These are phyloP conservation scores for Cairina moschata DNA, from an alignment of 2,113 vertebrate genomes.

Conservation along the genomic window DNA sequence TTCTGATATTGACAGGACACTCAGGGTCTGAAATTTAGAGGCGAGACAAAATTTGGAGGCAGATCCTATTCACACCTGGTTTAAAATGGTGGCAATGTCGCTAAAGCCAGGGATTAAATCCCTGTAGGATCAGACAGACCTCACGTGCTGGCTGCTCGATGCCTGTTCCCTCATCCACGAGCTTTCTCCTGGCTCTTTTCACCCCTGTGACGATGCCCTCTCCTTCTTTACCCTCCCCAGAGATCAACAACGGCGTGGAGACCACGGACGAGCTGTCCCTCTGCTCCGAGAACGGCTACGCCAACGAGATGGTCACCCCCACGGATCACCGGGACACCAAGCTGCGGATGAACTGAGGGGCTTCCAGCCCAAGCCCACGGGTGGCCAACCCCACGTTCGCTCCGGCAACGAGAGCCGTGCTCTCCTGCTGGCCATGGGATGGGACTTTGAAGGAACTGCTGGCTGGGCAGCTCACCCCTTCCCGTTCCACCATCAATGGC, in stretches of 20 bases:
- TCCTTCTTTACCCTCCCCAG: slow-evolving; percentile 69
- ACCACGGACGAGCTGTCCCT: slow-evolving; percentile 86
- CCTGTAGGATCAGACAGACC: background rate
- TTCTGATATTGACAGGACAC: background rate
- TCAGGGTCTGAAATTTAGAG: background rate
- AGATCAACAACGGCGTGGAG: slow-evolving; percentile 87
- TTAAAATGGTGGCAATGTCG: background rate
- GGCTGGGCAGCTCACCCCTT: background rate
- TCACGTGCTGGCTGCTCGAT: accelerated
- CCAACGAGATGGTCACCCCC: slow-evolving; percentile 72
- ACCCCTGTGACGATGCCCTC: accelerated
- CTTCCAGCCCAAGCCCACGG: background rate
- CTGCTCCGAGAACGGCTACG: slow-evolving; percentile 84
- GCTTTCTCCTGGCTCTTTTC: background rate
- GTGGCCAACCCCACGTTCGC: accelerated
- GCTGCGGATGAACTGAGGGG: slow-evolving; percentile 49
- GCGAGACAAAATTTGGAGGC: background rate
- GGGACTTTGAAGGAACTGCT: slow-evolving; percentile 49
- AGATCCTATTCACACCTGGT: background rate
- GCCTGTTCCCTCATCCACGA: background rate
- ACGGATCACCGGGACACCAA: slow-evolving; percentile 44
- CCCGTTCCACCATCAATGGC: background rate
- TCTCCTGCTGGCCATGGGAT: background rate
- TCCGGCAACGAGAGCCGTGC: background rate
- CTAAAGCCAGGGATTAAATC: background rate